A percentile compares a stretch with the other conserved stretches of the same genome.
Conservation (phyloP, 1,140 invertebrate species). For the Cydia amplana region DNA sequence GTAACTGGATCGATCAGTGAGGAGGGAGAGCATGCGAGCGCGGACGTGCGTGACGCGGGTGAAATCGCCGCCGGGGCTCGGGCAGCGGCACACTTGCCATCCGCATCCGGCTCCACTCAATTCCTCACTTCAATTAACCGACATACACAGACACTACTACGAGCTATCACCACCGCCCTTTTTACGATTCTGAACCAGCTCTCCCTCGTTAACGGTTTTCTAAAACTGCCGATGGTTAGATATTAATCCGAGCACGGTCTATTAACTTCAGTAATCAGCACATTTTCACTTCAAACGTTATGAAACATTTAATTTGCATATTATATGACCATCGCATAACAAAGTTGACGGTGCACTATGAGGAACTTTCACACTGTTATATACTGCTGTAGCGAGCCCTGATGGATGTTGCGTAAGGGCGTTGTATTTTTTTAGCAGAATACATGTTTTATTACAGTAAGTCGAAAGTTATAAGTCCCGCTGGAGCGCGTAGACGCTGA, state of each 20-base stretch:
- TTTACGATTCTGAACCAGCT: conserved; percentile 34
- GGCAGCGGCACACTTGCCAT: conserved; percentile 65
- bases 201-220: conserved; percentile 38
- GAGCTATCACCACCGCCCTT: conserved; percentile 36
- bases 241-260: conserved; percentile 35
- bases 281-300: conserved; percentile 45
- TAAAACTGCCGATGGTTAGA: conserved; percentile 8
- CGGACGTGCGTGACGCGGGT: conserved; percentile 71
- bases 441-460: conserved; percentile 4
- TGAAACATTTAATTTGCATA: conserved; percentile 46
- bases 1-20: conserved; percentile 61
- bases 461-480: conserved; percentile 2
- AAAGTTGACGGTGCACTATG: conserved; percentile 35
- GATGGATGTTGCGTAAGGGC: not conserved
- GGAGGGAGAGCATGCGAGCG: conserved; percentile 50
- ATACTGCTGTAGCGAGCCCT: conserved; percentile 6
- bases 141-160: conserved; percentile 38
- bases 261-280: conserved; percentile 41
- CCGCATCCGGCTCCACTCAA: conserved; percentile 59
- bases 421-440: conserved; percentile 3
- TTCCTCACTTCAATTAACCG: conserved; percentile 40
- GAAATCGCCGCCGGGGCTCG: conserved; percentile 62
- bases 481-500: conserved; percentile 42
- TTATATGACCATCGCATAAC: conserved; percentile 37
- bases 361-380: conserved; percentile 43